Percentiles rank a stretch among this genome's conserved stretches.
phyloP scores from a whole-genome alignment of 2,797 vertebrate genomes.

The Poecile montanus region DNA sequence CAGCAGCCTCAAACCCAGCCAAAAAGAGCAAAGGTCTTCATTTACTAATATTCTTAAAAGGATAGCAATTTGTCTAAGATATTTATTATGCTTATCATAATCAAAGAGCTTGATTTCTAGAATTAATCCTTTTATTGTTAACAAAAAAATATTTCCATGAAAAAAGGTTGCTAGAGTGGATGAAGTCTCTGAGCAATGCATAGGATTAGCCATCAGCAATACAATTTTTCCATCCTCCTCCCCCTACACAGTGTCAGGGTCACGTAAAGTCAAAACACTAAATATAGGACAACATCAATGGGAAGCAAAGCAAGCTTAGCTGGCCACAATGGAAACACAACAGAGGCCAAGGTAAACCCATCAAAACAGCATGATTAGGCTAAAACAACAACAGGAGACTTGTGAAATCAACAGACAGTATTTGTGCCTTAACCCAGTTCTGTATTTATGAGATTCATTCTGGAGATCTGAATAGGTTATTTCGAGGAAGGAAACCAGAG shows the following conservation, averaged over 20 bases:
- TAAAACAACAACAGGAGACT: neutral
- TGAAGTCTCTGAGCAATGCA: neutral
- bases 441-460: neutral
- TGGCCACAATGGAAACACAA: neutral
- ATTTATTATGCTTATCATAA: slow-evolving; percentile 59
- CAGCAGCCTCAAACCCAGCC: slow-evolving; percentile 42
- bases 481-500: neutral
- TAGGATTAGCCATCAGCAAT: slow-evolving; percentile 49
- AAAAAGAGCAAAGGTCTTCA: slow-evolving; percentile 68
- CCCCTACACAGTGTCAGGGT: slow-evolving; percentile 34
- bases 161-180: slow-evolving; percentile 15
- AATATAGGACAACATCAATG: slow-evolving; percentile 37
- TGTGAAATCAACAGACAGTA: neutral
- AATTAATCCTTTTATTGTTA: slow-evolving; percentile 59
- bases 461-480: neutral
- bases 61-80: slow-evolving; percentile 51
- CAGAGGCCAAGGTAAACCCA: slow-evolving; percentile 15
- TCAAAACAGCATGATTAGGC: neutral
- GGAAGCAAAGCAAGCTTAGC: slow-evolving; percentile 27
- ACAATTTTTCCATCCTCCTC: slow-evolving; percentile 32
- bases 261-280: slow-evolving; percentile 50
- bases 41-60: slow-evolving; percentile 73
- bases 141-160: slow-evolving; percentile 61
- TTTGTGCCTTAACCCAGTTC: neutral
- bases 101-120: slow-evolving; percentile 49